Evolutionary conservation across 2,888 invertebrate genomes (phyloP), one percentile per base, ranked within the genome.

Genomic region (Tenodera sinensis): DNA sequence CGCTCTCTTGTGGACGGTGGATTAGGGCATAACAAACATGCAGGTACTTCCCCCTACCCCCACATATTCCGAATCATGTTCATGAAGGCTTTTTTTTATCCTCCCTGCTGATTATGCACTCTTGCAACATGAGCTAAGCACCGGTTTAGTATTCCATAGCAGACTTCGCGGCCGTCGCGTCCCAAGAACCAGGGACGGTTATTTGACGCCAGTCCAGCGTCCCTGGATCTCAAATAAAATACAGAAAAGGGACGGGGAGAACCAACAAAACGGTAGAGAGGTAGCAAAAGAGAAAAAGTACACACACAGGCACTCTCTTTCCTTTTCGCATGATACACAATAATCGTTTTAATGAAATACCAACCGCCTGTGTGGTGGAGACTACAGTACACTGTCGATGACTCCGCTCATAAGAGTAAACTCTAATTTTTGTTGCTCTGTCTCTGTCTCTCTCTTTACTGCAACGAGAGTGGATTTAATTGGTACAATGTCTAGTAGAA

Each of bases 71-170:
- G 54, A 71, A 71, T 71, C 54, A 71, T 71, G 54, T 71, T 71
- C 54, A 71, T 71, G 54, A 71, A 71, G 54, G 54, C 54, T 20
- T 71, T 71, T 71, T 71, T 71, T 71, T 71, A 20, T 71, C 54
- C 54, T 71, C 54, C 54, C 54, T 71, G 54, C 85, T 85, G 85
- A 54, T 85, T 85, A 85, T 85, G 85, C 85, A 85, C 71, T 84
- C 84, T 71, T 84, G 84, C 84, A 84, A 30, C 84, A 28, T n/a
- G 85, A 47, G 28, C 85, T 85, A 85, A 85, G 85, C 85, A 71
- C 71, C 28, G 85, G 71, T 85, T 71, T 85, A 85, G 85, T 85
- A 85, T 85, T 85, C 85, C 28, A 71, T 15, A 71, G 54, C 71
- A 85, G 47, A 71, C 85, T 27, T 28, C 54, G 85, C 25, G 54